Conservation (phyloP, 2,113 vertebrate genomes). For the Daphoenositta chrysoptera region DNA sequence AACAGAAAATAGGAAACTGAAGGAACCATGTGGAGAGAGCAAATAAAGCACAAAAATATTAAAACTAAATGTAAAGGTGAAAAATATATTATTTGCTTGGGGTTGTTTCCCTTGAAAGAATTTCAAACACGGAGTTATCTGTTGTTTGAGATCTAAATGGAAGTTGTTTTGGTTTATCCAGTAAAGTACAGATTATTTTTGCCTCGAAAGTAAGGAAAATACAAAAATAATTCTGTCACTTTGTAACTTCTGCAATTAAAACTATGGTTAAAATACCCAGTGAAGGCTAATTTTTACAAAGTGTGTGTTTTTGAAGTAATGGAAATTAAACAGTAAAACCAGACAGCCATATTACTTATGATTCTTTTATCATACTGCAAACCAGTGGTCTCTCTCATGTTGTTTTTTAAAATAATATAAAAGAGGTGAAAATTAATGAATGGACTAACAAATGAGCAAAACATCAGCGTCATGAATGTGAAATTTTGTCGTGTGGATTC, state of each 20-base stretch:
- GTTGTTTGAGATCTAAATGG: not conserved
- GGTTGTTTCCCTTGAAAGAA: not conserved
- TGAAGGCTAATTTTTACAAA: not conserved
- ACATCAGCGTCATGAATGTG: not conserved
- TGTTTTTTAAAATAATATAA: not conserved
- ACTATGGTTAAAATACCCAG: not conserved
- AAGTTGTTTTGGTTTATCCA: not conserved
- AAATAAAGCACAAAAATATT: slow-evolving; percentile 48
- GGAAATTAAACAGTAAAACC: not conserved
- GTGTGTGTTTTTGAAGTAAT: not conserved
- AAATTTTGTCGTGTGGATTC: accelerated
- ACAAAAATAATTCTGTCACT: not conserved
- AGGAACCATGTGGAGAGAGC: not conserved
- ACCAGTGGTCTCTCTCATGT: not conserved
- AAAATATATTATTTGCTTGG: not conserved
- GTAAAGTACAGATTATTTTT: not conserved
- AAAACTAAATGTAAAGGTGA: slow-evolving; percentile 31
- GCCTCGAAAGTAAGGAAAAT: not conserved
- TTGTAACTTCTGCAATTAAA: not conserved
- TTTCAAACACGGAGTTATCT: not conserved
- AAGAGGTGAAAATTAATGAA: not conserved
- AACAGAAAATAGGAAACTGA: not conserved
- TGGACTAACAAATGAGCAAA: not conserved
- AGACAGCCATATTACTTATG: not conserved
- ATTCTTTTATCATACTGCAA: not conserved